A percentile compares a stretch with the other conserved stretches of the same genome.
phyloP scores from a whole-genome alignment of 2,888 invertebrate genomes.

The Platycheirus rosarum region DNA sequence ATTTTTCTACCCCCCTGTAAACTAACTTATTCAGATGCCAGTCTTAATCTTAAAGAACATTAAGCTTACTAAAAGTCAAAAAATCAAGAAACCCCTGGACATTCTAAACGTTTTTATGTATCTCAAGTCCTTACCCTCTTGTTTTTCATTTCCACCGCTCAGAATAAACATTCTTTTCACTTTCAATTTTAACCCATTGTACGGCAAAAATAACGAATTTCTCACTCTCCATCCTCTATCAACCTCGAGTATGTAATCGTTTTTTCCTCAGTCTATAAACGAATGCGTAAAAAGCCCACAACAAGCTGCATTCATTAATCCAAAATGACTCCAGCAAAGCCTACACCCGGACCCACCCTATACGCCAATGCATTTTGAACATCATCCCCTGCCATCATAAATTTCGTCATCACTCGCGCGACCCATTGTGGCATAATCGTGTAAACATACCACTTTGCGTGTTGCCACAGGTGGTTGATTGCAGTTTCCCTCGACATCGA shows the following conservation, averaged over 20 bases:
- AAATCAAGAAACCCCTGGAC: too few species aligned
- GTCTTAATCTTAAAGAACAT: too few species aligned
- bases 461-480: constrained; percentile 69
- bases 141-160: background rate
- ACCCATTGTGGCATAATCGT: constrained; percentile 73
- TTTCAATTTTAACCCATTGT: constrained; percentile 4
- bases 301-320: constrained; percentile 74
- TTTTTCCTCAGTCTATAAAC: constrained; percentile 36
- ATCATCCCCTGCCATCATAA: constrained; percentile 57
- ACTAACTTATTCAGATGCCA: too few species aligned
- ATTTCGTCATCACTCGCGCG: constrained; percentile 54
- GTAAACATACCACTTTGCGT: constrained; percentile 74
- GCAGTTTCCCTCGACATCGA: constrained; percentile 55
- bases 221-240: constrained; percentile 11
- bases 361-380: constrained; percentile 49
- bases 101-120: too few species aligned
- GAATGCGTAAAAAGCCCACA: constrained; percentile 54
- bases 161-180: constrained; percentile 11
- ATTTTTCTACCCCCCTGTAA: too few species aligned
- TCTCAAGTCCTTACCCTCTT: background rate
- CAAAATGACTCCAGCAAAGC: constrained; percentile 58
- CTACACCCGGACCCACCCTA: constrained; percentile 12
- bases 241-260: constrained; percentile 55
- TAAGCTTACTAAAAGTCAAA: too few species aligned
- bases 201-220: background rate